These are phyloP conservation scores for Dasyurus viverrinus DNA, from an alignment of 2,113 vertebrate genomes.

Conservation along the genomic window DNA sequence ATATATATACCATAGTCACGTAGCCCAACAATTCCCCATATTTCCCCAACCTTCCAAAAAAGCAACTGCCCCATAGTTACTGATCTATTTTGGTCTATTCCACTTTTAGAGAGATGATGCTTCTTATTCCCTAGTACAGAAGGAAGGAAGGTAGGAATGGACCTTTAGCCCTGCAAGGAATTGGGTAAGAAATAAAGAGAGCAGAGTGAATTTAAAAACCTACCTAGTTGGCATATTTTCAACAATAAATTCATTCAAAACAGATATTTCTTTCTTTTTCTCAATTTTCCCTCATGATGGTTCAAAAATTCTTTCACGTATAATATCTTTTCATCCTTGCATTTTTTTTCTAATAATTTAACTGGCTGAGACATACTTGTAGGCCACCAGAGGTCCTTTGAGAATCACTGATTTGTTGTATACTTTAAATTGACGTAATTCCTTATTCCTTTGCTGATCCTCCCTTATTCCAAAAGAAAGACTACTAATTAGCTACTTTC, in stretches of 20 bases:
- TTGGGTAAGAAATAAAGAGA: no score
- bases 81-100: neutral
- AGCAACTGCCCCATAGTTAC: no score
- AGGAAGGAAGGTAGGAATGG: neutral
- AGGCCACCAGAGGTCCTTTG: no score
- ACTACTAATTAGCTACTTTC: slow-evolving; percentile 28
- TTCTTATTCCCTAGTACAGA: neutral
- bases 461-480: slow-evolving; percentile 17
- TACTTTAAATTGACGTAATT: neutral
- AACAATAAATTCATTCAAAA: slow-evolving; percentile 20
- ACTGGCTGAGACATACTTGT: neutral
- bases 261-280: neutral
- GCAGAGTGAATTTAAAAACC: neutral
- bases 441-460: neutral
- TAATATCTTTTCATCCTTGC: neutral
- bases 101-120: neutral
- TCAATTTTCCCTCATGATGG: neutral
- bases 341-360: neutral
- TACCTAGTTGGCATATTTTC: neutral
- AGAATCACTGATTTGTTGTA: neutral
- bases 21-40: no score
- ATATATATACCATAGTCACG: no score
- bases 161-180: no score
- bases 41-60: no score
- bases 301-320: neutral